phyloP scores from a whole-genome alignment of 2,797 vertebrate species.

The Harpagifer antarcticus region DNA sequence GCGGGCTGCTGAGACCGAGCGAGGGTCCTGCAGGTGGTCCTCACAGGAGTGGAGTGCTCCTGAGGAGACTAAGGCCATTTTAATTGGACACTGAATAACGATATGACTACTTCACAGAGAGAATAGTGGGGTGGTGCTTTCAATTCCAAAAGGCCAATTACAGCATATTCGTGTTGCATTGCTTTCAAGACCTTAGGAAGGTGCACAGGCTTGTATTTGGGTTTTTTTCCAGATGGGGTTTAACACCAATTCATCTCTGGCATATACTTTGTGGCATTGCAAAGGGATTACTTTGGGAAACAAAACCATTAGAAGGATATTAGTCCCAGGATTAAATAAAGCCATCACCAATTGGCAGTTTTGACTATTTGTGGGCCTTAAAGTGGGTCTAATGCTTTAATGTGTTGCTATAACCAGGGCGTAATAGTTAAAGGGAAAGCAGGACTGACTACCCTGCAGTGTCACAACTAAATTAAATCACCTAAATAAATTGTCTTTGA shows the following conservation, averaged over 20 bases:
- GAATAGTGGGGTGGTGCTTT: slow-evolving; percentile 49
- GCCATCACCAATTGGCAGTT: background rate
- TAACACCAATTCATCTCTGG: background rate
- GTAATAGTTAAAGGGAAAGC: too few relatives aligned
- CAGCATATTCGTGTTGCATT: slow-evolving; percentile 34
- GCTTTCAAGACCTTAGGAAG: slow-evolving; percentile 45
- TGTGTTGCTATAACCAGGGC: too few relatives aligned
- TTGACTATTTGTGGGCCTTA: background rate
- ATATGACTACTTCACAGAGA: slow-evolving; percentile 67
- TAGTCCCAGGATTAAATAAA: background rate
- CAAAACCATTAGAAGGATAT: background rate
- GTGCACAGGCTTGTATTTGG: slow-evolving; percentile 26
- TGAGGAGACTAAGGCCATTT: slow-evolving; percentile 68
- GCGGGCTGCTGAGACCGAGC: slow-evolving; percentile 60
- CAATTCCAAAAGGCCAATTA: slow-evolving; percentile 71
- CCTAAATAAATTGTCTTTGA: too few relatives aligned
- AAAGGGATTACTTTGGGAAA: background rate
- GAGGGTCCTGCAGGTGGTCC: slow-evolving; percentile 71
- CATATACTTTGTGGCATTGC: background rate
- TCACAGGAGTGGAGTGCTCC: slow-evolving; percentile 63
- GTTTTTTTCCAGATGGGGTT: slow-evolving; percentile 4
- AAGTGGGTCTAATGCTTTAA: background rate
- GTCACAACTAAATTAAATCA: too few relatives aligned
- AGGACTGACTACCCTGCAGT: too few relatives aligned
- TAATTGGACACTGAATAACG: slow-evolving; percentile 82